Conservation (phyloP, 2,113 vertebrate species). For the Platysteira castanea region DNA sequence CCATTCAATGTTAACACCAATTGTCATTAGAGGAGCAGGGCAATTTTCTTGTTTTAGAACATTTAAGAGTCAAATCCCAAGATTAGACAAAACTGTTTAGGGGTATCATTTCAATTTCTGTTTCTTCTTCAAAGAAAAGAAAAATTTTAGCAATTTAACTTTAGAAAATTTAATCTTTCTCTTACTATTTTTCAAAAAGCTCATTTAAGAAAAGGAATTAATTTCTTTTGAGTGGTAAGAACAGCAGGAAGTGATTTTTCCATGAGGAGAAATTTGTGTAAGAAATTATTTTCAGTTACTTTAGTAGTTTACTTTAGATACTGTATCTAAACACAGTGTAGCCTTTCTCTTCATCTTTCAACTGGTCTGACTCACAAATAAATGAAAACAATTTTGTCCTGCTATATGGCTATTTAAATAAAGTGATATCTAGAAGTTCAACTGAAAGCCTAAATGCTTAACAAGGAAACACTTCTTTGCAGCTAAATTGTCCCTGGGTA, state of each 20-base stretch:
- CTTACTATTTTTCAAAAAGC: not conserved
- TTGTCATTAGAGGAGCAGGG: not conserved
- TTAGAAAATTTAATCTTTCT: not conserved
- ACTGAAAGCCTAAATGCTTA: not conserved
- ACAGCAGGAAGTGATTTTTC: not conserved
- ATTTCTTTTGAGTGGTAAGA: not conserved
- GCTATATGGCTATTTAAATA: not conserved
- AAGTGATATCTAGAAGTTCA: not conserved
- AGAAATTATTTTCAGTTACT: not conserved
- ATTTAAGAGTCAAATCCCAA: not conserved
- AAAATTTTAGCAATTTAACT: not conserved
- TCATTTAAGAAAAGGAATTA: not conserved
- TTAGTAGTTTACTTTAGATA: not conserved
- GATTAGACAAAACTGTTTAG: not conserved
- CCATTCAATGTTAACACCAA: not conserved
- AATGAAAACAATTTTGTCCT: not conserved
- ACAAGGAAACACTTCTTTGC: not conserved
- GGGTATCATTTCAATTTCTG: not conserved
- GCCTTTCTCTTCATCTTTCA: not conserved
- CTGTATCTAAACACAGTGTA: not conserved
- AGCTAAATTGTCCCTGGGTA: not conserved
- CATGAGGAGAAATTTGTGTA: not conserved
- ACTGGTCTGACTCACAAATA: not conserved
- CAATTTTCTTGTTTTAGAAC: not conserved
- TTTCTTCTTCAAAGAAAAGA: not conserved